Evolutionary conservation across 2,113 vertebrate species (phyloP).

Genomic region (Aptenodytes patagonicus): DNA sequence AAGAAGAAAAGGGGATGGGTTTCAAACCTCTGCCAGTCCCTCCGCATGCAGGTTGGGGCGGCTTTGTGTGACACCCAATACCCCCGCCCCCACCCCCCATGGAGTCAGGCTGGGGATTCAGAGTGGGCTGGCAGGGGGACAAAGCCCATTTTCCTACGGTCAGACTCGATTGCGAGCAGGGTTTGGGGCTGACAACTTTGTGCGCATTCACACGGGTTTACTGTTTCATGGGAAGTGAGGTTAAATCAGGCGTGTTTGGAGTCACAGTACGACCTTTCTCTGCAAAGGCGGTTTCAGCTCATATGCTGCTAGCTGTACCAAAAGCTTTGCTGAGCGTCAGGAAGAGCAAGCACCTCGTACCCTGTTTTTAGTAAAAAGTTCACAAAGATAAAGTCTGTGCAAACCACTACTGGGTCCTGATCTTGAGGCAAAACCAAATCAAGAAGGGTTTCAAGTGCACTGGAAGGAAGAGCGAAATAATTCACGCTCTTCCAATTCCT

Average conservation of each 20-base stretch:
- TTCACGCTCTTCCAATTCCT: background rate
- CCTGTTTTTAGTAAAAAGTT: background rate
- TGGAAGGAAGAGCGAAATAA: background rate
- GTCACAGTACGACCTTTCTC: background rate
- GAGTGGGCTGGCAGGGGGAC: fast-evolving
- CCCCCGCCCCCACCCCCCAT: background rate
- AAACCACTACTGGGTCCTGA: background rate
- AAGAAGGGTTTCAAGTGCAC: constrained; percentile 28
- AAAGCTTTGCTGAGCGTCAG: background rate
- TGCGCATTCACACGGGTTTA: background rate
- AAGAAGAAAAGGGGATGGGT: background rate
- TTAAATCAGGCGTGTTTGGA: background rate
- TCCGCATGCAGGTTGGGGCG: background rate
- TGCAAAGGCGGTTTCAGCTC: background rate
- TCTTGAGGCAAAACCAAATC: constrained; percentile 6
- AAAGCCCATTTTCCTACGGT: background rate
- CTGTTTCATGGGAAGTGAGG: background rate
- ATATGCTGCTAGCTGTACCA: background rate
- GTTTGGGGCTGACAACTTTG: background rate
- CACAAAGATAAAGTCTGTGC: background rate
- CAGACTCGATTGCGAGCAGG: background rate
- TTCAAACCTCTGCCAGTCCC: background rate
- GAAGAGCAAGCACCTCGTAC: background rate
- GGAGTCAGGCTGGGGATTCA: fast-evolving
- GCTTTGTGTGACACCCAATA: background rate